Base-by-base conservation (phyloP, 2,888 invertebrate species). In the Parnassius mnemosyne region DNA sequence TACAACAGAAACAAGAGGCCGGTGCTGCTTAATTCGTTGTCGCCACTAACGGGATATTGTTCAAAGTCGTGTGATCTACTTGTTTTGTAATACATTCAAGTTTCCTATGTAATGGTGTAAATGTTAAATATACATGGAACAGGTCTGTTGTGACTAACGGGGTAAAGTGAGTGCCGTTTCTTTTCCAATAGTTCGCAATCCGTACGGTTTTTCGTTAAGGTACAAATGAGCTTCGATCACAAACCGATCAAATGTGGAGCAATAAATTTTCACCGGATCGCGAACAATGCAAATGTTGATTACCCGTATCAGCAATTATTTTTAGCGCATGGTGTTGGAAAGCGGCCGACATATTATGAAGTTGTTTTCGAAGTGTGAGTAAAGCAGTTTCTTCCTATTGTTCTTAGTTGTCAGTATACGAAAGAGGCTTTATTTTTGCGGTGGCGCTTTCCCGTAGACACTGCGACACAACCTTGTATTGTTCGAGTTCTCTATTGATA, bases 1-100 rank as follows among this genome's bases (percentile, higher is more conserved):
- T 96, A 70, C 94, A 94, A 72, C 92, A 93, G 80, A 93, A 93
- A 76, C 92, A 92, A 68, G 93, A 93, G 71, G 90, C 92, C 41
- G 92, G 92, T 44, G 92, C 92, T 55, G 92, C 92, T 71, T 92
- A 90, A 71, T 65, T 60, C 62, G 61, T 34, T 53, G 61, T 53
- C 47, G 49, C 49, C 34, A 11, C 57, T 55, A 51, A 58, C 52
- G 66, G 59, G 57, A 57, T 61, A 53, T 53, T 60, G 60, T 53
- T 51, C 63, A 58, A 65, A 59, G 62, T 65, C 65, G 69, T 66
- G 65, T 66, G 66, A 67, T 67, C 66, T 58, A 58, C 57, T 57
- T 50, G 57, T 57, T 50, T 44, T 51, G 51, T 57, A 49, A 46
- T 43, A 57, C 51, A 42, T 51, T 43, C 16, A 47, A 20, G 44